Base-by-base conservation (phyloP, 2,113 vertebrate species). In the Osmerus mordax region DNA sequence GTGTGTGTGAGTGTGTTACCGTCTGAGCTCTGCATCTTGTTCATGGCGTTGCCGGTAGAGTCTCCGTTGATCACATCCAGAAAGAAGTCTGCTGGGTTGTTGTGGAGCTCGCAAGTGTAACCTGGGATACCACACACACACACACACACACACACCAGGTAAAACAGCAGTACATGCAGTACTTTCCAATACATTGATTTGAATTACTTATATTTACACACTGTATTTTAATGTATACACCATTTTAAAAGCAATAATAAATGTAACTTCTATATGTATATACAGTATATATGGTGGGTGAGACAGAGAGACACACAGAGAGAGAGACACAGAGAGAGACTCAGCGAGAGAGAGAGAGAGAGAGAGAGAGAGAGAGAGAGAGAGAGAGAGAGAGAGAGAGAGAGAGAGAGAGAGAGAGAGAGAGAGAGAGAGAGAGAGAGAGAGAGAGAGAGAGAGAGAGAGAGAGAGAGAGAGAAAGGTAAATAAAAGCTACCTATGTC, bases 1-100 rank as follows among this genome's bases (percentile, higher is more conserved):
- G 53, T 36, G 52, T 65, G 61, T 41, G 29, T 51, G 19, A 28
- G 28, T 0, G 0, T 0, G 29, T 69, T 80, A 99, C 96, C 94
- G 89, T 79, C 67, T 2, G 29, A 67, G 52, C 73, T 72, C 0
- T 82, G 71, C 0, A 67, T 73, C 85, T 89, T 94, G 66, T 67
- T 91, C 76, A 90, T 60, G 2, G 86, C 53, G 52, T 92, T 89
- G 0, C 90, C 87, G 0, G 90, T 91, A 3, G 91, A 94, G 73
- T 97, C 92, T 82, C 96, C 95, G 6, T 97, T 97, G 62, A 98
- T 95, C 72, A 99, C 41, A 5, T 98, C 97, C 80, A 99, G 85
- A 72, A 99, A 97, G 69, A 99, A 99, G 80, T 99, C 97, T 0
- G 97, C 95, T 6, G 97, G 97, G 78, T 99, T 99, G 90, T 99